Percentiles rank a stretch among this genome's conserved stretches.
Conservation (phyloP, 2,888 invertebrate genomes). For the Mythimna albipuncta region DNA sequence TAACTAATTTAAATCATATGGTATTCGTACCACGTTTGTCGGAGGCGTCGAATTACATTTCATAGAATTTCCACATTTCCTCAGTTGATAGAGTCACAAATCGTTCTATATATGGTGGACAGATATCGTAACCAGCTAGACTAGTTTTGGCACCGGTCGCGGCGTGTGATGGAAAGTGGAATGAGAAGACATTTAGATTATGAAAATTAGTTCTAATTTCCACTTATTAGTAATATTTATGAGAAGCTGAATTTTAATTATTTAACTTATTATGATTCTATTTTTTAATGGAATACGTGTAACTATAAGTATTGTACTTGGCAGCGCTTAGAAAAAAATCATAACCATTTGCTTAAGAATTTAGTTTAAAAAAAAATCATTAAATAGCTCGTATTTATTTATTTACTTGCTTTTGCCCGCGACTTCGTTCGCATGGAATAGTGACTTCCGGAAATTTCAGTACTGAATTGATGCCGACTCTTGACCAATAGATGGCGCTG, state of each 20-base stretch:
- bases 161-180: conserved; percentile 36
- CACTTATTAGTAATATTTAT: not conserved
- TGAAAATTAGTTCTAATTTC: conserved; percentile 13
- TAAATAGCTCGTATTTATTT: not conserved
- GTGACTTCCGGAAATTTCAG: no score
- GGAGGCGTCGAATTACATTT: conserved; percentile 38
- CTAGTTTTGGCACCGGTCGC: conserved; percentile 11
- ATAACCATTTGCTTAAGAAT: not conserved
- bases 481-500: no score
- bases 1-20: conserved; percentile 14
- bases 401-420: no score
- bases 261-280: not conserved
- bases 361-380: not conserved
- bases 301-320: no score
- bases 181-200: conserved; percentile 26
- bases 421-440: no score
- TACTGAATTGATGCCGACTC: no score
- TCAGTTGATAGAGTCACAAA: conserved; percentile 41
- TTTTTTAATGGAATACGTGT: no score
- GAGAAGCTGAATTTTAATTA: not conserved
- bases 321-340: not conserved
- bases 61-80: conserved; percentile 51
- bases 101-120: conserved; percentile 33
- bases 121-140: conserved; percentile 17
- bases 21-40: conserved; percentile 5